Percentiles rank a stretch among this genome's conserved stretches.
phyloP scores from a whole-genome alignment of 2,888 invertebrate genomes.

The Dicranocentrus wangi region DNA sequence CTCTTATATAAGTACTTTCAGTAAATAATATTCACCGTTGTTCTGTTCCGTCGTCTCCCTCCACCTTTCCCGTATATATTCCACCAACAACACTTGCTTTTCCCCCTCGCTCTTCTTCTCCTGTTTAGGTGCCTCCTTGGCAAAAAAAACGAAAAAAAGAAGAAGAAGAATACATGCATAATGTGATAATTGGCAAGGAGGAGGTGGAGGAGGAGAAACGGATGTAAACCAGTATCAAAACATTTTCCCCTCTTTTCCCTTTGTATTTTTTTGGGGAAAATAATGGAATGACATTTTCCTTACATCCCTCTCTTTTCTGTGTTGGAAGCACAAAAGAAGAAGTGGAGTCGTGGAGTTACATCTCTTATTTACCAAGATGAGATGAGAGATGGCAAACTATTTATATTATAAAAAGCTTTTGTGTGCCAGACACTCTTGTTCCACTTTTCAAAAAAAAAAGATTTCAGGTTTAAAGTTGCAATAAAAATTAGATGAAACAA shows the following conservation, averaged over 20 bases:
- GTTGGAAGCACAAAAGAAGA: background rate
- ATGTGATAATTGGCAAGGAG: constrained; percentile 8
- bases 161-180: too few relatives aligned
- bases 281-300: background rate
- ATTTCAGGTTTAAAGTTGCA: too few relatives aligned
- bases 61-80: background rate
- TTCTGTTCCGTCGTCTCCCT: background rate
- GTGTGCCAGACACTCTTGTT: too few relatives aligned
- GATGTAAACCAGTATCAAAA: background rate
- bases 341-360: background rate
- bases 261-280: background rate
- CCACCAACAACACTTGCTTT: background rate
- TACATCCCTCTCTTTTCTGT: background rate
- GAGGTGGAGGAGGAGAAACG: too few relatives aligned
- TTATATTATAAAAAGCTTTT: too few relatives aligned
- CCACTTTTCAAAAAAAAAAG: too few relatives aligned
- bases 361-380: background rate
- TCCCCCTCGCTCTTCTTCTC: background rate
- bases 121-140: background rate
- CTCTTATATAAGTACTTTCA: too few relatives aligned
- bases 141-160: background rate
- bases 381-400: too few relatives aligned
- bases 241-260: background rate
- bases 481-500: too few relatives aligned
- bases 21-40: too few relatives aligned